phyloP scores from a whole-genome alignment of 2,113 vertebrate genomes.

The Lanius collurio region DNA sequence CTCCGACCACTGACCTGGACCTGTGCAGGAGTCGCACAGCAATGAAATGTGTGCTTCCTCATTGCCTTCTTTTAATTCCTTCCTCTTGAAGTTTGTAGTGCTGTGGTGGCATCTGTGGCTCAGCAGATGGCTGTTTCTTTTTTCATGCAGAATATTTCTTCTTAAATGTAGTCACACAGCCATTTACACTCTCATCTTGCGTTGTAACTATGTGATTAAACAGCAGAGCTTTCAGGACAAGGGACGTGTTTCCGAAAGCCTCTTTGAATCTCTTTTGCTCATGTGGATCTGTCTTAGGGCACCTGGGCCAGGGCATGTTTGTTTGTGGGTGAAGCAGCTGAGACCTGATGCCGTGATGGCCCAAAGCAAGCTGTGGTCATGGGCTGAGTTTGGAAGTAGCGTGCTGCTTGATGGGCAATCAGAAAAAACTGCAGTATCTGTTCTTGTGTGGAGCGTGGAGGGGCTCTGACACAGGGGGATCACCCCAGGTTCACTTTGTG shows the following conservation, averaged over 20 bases:
- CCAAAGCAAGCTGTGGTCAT: not conserved
- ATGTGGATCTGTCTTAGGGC: accelerated
- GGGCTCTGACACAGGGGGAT: not conserved
- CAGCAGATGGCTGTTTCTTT: not conserved
- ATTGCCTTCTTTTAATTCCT: not conserved
- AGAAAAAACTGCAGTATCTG: not conserved
- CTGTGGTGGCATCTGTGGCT: not conserved
- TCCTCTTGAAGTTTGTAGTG: not conserved
- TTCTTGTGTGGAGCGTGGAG: not conserved
- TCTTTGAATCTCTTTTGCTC: not conserved
- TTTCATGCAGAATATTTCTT: not conserved
- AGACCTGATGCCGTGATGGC: not conserved
- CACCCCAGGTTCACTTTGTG: not conserved
- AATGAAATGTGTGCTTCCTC: not conserved
- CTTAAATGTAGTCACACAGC: not conserved
- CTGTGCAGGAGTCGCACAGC: not conserved
- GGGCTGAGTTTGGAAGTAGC: not conserved
- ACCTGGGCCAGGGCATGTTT: not conserved
- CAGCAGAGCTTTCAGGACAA: not conserved
- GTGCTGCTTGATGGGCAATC: not conserved
- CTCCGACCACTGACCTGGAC: not conserved
- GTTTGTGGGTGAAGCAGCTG: not conserved
- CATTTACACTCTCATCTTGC: not conserved
- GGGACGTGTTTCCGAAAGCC: not conserved
- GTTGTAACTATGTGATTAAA: not conserved